Evolutionary conservation across 2,888 invertebrate genomes (phyloP).

Genomic region (Megamerina dolium): DNA sequence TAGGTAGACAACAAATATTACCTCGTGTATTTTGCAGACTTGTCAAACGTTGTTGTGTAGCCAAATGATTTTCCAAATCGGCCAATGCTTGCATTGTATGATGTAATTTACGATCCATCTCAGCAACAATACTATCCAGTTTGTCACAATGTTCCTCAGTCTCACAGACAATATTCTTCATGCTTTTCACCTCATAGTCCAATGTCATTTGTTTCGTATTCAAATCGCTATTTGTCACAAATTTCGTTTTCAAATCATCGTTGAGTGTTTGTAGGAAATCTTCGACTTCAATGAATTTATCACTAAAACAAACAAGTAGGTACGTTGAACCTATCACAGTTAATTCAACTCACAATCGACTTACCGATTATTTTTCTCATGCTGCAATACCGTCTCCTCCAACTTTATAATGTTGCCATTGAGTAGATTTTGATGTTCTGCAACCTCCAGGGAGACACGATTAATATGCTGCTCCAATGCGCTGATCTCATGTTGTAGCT

Average conservation of each 20-base stretch:
- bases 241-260: slow-evolving; percentile 38
- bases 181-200: slow-evolving; percentile 51
- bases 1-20: too few relatives aligned
- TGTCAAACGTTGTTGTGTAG: slow-evolving; percentile 41
- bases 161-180: slow-evolving; percentile 52
- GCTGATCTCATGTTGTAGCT: slow-evolving; percentile 33
- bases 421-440: slow-evolving; percentile 37
- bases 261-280: slow-evolving; percentile 34
- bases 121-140: slow-evolving; percentile 47
- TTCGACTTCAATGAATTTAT: slow-evolving; percentile 40
- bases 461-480: slow-evolving; percentile 37
- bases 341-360: neutral
- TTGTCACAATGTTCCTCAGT: slow-evolving; percentile 53
- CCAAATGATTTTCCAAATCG: slow-evolving; percentile 49
- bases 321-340: neutral
- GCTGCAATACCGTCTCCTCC: slow-evolving; percentile 37
- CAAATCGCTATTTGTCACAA: slow-evolving; percentile 39
- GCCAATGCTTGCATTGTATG: slow-evolving; percentile 51
- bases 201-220: slow-evolving; percentile 50
- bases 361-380: slow-evolving; percentile 36
- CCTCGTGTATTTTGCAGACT: slow-evolving; percentile 44
- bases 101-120: slow-evolving; percentile 46
- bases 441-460: slow-evolving; percentile 36
- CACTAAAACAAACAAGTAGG: slow-evolving; percentile 22
- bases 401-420: slow-evolving; percentile 42